These are phyloP conservation scores for Microhierax caerulescens DNA, from an alignment of 2,797 vertebrate species.

Conservation along the genomic window DNA sequence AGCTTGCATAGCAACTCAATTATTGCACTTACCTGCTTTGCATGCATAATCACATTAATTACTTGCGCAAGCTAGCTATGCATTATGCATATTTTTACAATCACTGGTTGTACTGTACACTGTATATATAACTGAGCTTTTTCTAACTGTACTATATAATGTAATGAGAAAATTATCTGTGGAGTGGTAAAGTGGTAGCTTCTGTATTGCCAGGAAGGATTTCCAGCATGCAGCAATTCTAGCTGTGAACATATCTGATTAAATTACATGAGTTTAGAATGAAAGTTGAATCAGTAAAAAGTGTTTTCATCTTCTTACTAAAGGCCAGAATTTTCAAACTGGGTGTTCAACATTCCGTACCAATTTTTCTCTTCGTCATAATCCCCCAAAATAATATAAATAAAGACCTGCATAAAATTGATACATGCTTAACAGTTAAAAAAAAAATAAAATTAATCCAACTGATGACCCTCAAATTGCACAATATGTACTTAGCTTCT, in stretches of 20 bases:
- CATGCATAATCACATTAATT: conserved; percentile 54
- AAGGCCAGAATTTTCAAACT: conserved; percentile 40
- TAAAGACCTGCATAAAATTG: background rate
- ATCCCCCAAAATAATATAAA: background rate
- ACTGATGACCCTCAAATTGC: background rate
- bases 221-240: conserved; percentile 62
- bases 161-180: conserved; percentile 68
- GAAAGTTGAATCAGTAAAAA: conserved; percentile 58
- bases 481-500: background rate
- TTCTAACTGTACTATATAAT: conserved; percentile 39
- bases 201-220: conserved; percentile 55
- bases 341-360: background rate
- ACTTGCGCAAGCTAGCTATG: conserved; percentile 35
- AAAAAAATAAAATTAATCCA: background rate
- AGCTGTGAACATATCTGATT: conserved; percentile 65
- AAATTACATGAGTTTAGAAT: conserved; percentile 66
- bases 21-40: conserved; percentile 56
- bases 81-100: conserved; percentile 56
- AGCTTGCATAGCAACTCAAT: conserved; percentile 25
- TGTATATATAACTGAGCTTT: conserved; percentile 60
- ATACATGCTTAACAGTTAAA: background rate
- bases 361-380: background rate
- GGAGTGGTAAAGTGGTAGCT: conserved; percentile 55
- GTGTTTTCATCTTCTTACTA: conserved; percentile 44
- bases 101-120: conserved; percentile 14